Percentiles rank a stretch among this genome's conserved stretches.
These are phyloP conservation scores for Apotomis capreana DNA, from an alignment of 2,888 invertebrate genomes.

Conservation along the genomic window DNA sequence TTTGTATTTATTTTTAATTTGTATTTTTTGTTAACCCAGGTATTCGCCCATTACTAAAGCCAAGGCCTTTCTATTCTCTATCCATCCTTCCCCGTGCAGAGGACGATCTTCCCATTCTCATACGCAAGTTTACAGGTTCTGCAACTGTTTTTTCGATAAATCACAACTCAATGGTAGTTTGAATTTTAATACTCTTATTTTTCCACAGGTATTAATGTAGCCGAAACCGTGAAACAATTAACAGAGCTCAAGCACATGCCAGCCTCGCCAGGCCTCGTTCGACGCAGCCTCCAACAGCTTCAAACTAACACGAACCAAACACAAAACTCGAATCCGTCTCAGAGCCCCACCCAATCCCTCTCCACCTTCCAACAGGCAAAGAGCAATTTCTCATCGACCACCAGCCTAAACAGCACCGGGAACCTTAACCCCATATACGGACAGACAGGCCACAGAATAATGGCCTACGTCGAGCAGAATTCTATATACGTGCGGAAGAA, in stretches of 20 bases:
- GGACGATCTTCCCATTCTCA: slow-evolving; percentile 17
- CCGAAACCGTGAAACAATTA: slow-evolving; percentile 93
- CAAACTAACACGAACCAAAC: slow-evolving; percentile 46
- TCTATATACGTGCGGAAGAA: slow-evolving; percentile 77
- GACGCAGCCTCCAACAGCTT: slow-evolving; percentile 71
- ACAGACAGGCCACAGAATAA: slow-evolving; percentile 72
- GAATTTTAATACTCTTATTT: neutral
- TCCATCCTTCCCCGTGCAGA: slow-evolving; percentile 22
- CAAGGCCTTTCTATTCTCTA: slow-evolving; percentile 18
- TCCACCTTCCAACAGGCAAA: slow-evolving; percentile 76
- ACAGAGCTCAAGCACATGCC: slow-evolving; percentile 94
- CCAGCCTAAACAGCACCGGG: slow-evolving; percentile 69
- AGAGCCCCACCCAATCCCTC: slow-evolving; percentile 56
- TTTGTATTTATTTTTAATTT: neutral
- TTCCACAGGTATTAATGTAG: slow-evolving; percentile 85
- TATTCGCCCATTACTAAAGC: slow-evolving; percentile 6
- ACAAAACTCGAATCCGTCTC: slow-evolving; percentile 49
- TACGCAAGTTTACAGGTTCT: slow-evolving; percentile 18
- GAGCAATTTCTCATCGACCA: slow-evolving; percentile 67
- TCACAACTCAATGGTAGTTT: neutral
- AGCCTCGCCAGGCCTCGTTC: slow-evolving; percentile 90
- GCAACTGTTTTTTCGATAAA: neutral
- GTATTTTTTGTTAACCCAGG: slow-evolving; percentile 26
- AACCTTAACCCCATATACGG: slow-evolving; percentile 80
- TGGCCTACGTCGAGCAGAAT: slow-evolving; percentile 70